Evolutionary conservation across 2,797 vertebrate genomes (phyloP), one percentile per base, ranked within the genome.

Genomic region (Pipistrellus pygmaeus): DNA sequence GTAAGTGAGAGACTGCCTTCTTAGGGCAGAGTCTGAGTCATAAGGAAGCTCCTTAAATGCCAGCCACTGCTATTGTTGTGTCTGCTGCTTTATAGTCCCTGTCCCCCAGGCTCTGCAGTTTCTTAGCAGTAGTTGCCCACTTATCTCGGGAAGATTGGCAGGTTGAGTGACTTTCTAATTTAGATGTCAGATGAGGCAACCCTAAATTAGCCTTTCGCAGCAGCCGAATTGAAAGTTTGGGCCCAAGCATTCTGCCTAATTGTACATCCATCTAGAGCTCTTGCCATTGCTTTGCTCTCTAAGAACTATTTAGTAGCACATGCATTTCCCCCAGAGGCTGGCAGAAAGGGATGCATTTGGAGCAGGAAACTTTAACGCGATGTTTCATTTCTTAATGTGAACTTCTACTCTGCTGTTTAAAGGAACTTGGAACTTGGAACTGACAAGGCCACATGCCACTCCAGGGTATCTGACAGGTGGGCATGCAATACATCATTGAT

Each of bases 141-240:
- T 68, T 41, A 23, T 32, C 13, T 53, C 15, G 3, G 53, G 44
- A 76, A 91, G 77, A 73, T 0, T 68, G 82, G 38, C 53, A 80
- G 82, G n/a, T 3, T 55, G 91, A 88, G 17, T 64, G 85, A 84
- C 25, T 85, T 90, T 88, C 80, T 88, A 69, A 95, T 81, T 94
- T 85, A 71, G 64, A 87, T 68, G 77, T 78, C 77, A 55, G 11
- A 51, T 68, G 55, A 95, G 25, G 11, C 81, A 77, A 53, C 30
- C 30, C 95, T 51, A 83, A 93, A 88, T 95, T 55, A 68, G 78
- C n/a, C 71, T 87, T 80, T 90, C 46, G 10, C 17, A 23, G 73
- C 35, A 23, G 73, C 35, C 38, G 78, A 90, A 76, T 9, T 76
- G 35, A 46, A 76, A 80, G 87, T 60, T 10, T 38, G 76, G 32